Conservation (phyloP, 2,797 vertebrate genomes). For the Lacerta bilineata region DNA sequence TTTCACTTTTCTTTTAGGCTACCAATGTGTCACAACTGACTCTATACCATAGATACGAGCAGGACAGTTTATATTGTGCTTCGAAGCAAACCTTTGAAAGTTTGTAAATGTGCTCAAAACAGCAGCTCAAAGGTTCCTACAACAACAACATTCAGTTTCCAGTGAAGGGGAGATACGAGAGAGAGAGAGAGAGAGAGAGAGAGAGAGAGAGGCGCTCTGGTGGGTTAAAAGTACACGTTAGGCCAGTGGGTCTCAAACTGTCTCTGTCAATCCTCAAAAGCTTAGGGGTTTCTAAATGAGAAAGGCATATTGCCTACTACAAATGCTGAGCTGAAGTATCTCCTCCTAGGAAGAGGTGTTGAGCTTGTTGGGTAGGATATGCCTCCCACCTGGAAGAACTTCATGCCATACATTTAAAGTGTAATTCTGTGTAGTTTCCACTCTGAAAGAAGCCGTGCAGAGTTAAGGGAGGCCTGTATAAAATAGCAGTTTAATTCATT, state of each 20-base stretch:
- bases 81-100: neutral
- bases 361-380: neutral
- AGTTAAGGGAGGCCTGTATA: neutral
- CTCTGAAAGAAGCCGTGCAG: no score
- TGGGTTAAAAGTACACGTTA: slow-evolving; percentile 76
- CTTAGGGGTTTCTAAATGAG: no score
- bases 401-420: no score
- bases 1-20: neutral
- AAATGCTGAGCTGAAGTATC: neutral
- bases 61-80: no score
- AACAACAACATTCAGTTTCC: slow-evolving; percentile 80
- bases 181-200: neutral
- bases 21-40: neutral
- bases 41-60: no score
- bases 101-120: neutral
- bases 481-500: neutral
- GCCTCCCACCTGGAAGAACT: neutral
- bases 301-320: neutral
- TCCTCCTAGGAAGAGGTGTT: neutral
- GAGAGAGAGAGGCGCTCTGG: slow-evolving; percentile 55
- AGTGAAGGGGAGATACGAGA: neutral
- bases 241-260: neutral
- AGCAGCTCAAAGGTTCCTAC: slow-evolving; percentile 65
- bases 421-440: neutral
- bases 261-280: neutral